Evolutionary conservation across 1,140 invertebrate species (phyloP).

Genomic region (Panonychus citri): DNA sequence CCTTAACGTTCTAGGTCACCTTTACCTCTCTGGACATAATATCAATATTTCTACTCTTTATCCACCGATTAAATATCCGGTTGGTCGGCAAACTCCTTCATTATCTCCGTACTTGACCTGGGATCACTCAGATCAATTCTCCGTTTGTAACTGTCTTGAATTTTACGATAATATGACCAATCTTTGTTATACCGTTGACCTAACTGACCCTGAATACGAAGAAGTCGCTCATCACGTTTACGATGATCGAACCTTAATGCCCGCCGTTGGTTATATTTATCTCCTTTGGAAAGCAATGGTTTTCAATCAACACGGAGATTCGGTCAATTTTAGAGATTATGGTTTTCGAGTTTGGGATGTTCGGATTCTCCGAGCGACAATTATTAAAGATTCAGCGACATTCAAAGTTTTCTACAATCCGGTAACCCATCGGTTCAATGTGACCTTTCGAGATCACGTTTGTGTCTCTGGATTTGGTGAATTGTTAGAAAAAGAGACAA

Average conservation of each 20-base stretch:
- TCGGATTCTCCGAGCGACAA: not conserved
- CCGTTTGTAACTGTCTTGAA: constrained; percentile 79
- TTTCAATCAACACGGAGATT: not conserved
- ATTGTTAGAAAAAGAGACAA: not conserved
- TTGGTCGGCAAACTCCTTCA: constrained; percentile 22
- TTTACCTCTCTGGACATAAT: constrained; percentile 53
- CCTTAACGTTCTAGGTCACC: constrained; percentile 21
- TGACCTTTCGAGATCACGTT: not conserved
- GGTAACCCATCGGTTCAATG: not conserved
- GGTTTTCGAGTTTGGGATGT: not conserved
- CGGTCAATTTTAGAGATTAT: constrained; percentile 25
- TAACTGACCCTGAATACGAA: constrained; percentile 1
- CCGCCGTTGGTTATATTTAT: constrained; percentile 63
- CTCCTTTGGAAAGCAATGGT: not conserved
- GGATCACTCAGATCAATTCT: constrained; percentile 66
- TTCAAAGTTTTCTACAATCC: not conserved
- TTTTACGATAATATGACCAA: constrained; percentile 38
- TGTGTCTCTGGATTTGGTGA: not conserved
- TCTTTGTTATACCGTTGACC: constrained; percentile 30
- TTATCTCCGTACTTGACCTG: constrained; percentile 27
- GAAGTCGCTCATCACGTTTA: constrained; percentile 48
- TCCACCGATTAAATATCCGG: constrained; percentile 43
- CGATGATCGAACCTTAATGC: constrained; percentile 81
- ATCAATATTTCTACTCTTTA: constrained; percentile 48
- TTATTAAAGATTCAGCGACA: not conserved